Conservation (phyloP, 2,113 vertebrate genomes). For the Heterocephalus glaber region DNA sequence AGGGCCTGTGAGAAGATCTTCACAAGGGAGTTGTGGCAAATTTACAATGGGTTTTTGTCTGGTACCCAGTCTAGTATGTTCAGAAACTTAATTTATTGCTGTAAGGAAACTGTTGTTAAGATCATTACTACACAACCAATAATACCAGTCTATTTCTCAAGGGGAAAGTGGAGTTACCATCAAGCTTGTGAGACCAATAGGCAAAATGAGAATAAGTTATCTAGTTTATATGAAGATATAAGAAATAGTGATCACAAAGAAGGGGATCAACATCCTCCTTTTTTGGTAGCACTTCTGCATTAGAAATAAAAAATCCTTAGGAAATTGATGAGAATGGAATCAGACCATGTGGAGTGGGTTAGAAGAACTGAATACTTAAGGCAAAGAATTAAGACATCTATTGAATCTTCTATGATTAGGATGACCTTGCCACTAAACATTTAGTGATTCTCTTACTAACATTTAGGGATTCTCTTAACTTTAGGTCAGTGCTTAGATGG, state of each 20-base stretch:
- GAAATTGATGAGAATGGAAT: constrained; percentile 30
- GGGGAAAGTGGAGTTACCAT: not conserved
- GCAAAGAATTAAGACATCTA: not conserved
- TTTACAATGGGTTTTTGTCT: not conserved
- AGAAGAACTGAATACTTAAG: constrained; percentile 9
- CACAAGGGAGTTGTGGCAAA: not conserved
- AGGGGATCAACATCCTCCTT: not conserved
- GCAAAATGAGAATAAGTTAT: not conserved
- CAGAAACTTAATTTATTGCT: not conserved
- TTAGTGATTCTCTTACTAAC: too few species aligned
- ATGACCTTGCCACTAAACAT: not conserved
- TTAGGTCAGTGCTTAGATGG: not conserved
- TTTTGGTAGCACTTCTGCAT: not conserved
- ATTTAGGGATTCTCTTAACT: not conserved
- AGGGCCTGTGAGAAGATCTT: not conserved
- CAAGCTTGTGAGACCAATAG: constrained; percentile 19
- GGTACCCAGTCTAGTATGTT: not conserved
- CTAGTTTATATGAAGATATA: not conserved
- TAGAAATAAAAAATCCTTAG: constrained; percentile 33
- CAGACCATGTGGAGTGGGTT: not conserved
- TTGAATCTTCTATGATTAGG: not conserved
- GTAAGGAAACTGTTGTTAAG: not conserved
- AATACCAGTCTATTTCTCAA: not conserved
- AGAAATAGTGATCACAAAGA: not conserved
- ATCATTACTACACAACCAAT: not conserved